These are phyloP conservation scores for Pipa parva DNA, from an alignment of 2,113 vertebrate genomes.

Conservation along the genomic window DNA sequence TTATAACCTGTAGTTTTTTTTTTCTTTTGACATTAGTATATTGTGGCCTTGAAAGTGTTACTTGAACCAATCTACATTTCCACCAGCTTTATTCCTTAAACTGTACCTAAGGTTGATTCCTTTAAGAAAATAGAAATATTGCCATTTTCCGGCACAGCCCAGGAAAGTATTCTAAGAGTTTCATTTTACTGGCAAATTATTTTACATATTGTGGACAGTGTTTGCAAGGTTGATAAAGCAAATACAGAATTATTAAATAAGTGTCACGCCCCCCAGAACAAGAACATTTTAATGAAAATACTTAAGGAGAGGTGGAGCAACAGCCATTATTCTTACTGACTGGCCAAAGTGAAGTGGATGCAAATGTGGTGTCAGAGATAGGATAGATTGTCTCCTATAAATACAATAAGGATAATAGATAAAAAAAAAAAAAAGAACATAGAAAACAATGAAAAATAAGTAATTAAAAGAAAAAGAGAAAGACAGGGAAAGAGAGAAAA, in stretches of 20 bases:
- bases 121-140: too few relatives aligned
- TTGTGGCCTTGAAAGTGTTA: too few relatives aligned
- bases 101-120: too few relatives aligned
- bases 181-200: not conserved
- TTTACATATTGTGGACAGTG: not conserved
- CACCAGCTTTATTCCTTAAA: too few relatives aligned
- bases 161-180: not conserved
- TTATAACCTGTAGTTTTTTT: too few relatives aligned
- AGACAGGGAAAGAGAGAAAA: too few relatives aligned
- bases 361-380: constrained; percentile 41
- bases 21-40: too few relatives aligned
- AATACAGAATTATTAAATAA: constrained; percentile 1
- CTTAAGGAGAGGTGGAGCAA: constrained; percentile 19
- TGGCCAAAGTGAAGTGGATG: constrained; percentile 38
- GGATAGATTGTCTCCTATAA: constrained; percentile 19
- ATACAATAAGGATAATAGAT: not conserved
- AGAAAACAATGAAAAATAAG: not conserved
- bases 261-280: not conserved
- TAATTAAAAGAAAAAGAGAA: not conserved
- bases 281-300: constrained; percentile 24
- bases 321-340: constrained; percentile 21
- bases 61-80: too few relatives aligned
- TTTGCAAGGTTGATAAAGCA: not conserved
- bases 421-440: not conserved
- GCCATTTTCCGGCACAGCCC: too few relatives aligned